These are phyloP conservation scores for Saimiri boliviensis DNA, from an alignment of 2,113 vertebrate genomes.

Conservation along the genomic window DNA sequence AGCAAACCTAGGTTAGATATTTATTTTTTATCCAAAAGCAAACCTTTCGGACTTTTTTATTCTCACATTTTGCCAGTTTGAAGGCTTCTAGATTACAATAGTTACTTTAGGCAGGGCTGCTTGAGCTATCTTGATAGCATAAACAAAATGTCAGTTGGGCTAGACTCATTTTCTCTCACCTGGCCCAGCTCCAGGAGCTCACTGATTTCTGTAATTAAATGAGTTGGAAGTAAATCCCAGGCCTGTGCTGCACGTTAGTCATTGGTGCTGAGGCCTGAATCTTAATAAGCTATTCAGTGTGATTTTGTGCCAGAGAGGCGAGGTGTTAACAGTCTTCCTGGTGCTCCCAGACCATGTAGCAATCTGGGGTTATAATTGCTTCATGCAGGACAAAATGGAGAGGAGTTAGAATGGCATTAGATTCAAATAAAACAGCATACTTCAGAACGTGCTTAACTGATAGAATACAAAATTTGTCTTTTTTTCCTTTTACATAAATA, in stretches of 20 bases:
- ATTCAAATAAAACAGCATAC: constrained; percentile 72
- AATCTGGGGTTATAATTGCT: constrained; percentile 84
- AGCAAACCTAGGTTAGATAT: neutral
- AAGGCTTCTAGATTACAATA: neutral
- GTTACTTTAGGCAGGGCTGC: constrained; percentile 14
- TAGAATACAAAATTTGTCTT: constrained; percentile 56
- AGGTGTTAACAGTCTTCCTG: constrained; percentile 82
- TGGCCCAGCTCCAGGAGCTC: constrained; percentile 76
- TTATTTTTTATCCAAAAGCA: constrained; percentile 15
- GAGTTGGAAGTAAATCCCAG: constrained; percentile 84
- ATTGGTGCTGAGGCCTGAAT: constrained; percentile 84
- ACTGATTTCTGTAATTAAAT: constrained; percentile 88
- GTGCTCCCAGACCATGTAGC: constrained; percentile 77
- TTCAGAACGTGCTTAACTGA: constrained; percentile 60
- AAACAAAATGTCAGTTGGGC: constrained; percentile 46
- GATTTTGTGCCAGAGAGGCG: constrained; percentile 79
- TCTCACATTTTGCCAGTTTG: constrained; percentile 7
- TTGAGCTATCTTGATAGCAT: constrained; percentile 63
- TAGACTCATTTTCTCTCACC: constrained; percentile 73
- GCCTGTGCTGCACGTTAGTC: constrained; percentile 78
- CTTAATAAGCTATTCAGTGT: constrained; percentile 86
- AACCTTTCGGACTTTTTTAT: neutral
- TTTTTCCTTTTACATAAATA: neutral
- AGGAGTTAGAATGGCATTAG: constrained; percentile 74
- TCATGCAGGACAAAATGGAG: constrained; percentile 80